Evolutionary conservation across 2,113 vertebrate genomes (phyloP), one percentile per base, ranked within the genome.

Genomic region (Zootoca vivipara): DNA sequence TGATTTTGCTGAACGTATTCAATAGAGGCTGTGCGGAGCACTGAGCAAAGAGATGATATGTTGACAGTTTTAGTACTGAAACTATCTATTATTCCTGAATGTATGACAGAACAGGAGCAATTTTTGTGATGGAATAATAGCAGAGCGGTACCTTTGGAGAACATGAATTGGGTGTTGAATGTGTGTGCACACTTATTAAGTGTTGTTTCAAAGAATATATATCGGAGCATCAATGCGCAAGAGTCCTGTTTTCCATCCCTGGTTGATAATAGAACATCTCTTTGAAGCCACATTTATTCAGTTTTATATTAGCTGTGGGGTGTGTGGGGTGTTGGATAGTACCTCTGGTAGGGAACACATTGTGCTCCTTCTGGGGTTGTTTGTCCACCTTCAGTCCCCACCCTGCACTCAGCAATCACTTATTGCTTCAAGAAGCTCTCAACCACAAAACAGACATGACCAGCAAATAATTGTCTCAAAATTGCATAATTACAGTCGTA

Each of bases 71-170:
- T 67, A 77, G 38, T 67, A 78, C 62, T 78, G 64, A 65, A 56
- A 38, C 40, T 88, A 52, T 83, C 72, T 78, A 65, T 78, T 87
- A 80, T 77, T 78, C 73, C 83, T 77, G 38, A 67, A 82, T 8
- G 4, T 38, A 35, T 78, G 72, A 75, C 81, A 70, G n/a, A 46
- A 72, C 1, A 33, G 80, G 42, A 77, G n/a, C 78, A 72, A 80
- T 87, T 72, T 81, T 78, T 81, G 46, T 80, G 67, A 87, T 72
- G 85, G 78, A 72, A 80, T 87, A 70, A 87, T 87, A 72, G 46
- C 33, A 69, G n/a, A 78, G 33, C 26, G 15, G 62, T 83, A 30
- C 46, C 16, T 69, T 84, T 33, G 78, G 67, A 56, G 73, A 12
- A 10, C 22, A 38, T 58, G 73, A 70, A 67, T 67, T 75, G n/a